These are phyloP conservation scores for Aphaenogaster rudis DNA, from an alignment of 1,140 invertebrate species.

Conservation along the genomic window DNA sequence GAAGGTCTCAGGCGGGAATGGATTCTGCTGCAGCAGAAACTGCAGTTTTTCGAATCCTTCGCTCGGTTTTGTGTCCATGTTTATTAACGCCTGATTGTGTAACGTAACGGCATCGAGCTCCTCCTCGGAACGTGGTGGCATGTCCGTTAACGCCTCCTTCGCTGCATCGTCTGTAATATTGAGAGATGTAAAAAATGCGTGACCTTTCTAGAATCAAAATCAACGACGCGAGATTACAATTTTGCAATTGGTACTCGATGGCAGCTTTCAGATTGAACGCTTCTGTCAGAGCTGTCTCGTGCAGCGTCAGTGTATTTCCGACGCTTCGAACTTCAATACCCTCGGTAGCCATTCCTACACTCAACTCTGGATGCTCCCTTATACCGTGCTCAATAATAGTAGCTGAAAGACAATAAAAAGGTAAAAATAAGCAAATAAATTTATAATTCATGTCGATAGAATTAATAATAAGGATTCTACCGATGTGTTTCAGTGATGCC, in stretches of 20 bases:
- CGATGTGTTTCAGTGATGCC: slow-evolving; percentile 95
- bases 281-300: slow-evolving; percentile 98
- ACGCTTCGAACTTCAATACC: slow-evolving; percentile 98
- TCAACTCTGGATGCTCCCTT: slow-evolving; percentile 98
- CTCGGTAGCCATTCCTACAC: slow-evolving; percentile 99
- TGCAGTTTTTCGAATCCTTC: slow-evolving; percentile 99
- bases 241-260: slow-evolving; percentile 98
- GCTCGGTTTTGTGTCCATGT: slow-evolving; percentile 95
- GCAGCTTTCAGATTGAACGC: slow-evolving; percentile 99
- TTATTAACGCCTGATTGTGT: slow-evolving; percentile 99
- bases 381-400: slow-evolving; percentile 99
- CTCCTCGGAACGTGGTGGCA: slow-evolving; percentile 98
- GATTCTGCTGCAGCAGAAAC: slow-evolving; percentile 98
- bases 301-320: slow-evolving; percentile 98
- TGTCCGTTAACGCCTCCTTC: slow-evolving; percentile 97
- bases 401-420: slow-evolving; percentile 86
- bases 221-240: slow-evolving; percentile 88
- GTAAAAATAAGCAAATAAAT: slow-evolving; percentile 19
- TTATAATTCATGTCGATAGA: background rate
- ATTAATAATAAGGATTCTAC: slow-evolving; percentile 82
- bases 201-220: background rate
- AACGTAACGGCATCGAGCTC: slow-evolving; percentile 99
- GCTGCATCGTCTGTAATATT: slow-evolving; percentile 92
- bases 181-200: background rate
- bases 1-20: slow-evolving; percentile 99